Base-by-base conservation (phyloP, 2,888 invertebrate genomes). In the Scrobipalpa atriplicella region DNA sequence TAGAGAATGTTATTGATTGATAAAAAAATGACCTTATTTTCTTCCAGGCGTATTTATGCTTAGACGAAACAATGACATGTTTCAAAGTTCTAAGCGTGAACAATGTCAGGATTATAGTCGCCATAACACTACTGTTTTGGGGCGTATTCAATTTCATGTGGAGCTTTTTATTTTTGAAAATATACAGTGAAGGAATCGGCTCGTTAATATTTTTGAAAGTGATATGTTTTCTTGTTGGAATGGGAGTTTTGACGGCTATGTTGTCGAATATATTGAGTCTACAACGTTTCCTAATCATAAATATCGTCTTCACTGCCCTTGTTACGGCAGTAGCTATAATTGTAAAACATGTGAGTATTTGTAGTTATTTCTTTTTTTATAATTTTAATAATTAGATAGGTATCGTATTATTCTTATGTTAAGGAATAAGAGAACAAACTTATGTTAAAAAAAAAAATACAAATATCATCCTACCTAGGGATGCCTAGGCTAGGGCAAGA, bases 31-130 rank as follows among this genome's bases (percentile, higher is more conserved):
- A n/a, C n/a, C 7, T 36, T 1, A n/a, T n/a, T 36, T 36, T 8
- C 9, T 39, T 89, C 67, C 83, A 92, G 91, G 92, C 91, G 1
- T 92, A 91, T 70, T 71, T 78, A 67, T 80, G 82, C 51, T 73
- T 92, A 69, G 91, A 91, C 51, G 85, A 87, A 75, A 79, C 80
- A n/a, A 82, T 80, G 67, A 84, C 83, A 0, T 91, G 88, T 68
- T 71, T 87, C 51, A 82, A 79, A 66, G 75, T 90, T 36, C 70
- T 90, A 47, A 79, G 80, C 8, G 85, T 79, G 0, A 77, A 83
- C 68, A 92, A 91, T 67, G 81, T 86, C 11, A 81, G 84, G 71
- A 70, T 84, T 1, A 72, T 83, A 19, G 74, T 83, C 19, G 41
- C 82, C 2, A 70, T 81, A 21, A 72, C 77, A 1, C 52, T 78